phyloP scores from a whole-genome alignment of 2,888 invertebrate species.

The Rotaria macrura region DNA sequence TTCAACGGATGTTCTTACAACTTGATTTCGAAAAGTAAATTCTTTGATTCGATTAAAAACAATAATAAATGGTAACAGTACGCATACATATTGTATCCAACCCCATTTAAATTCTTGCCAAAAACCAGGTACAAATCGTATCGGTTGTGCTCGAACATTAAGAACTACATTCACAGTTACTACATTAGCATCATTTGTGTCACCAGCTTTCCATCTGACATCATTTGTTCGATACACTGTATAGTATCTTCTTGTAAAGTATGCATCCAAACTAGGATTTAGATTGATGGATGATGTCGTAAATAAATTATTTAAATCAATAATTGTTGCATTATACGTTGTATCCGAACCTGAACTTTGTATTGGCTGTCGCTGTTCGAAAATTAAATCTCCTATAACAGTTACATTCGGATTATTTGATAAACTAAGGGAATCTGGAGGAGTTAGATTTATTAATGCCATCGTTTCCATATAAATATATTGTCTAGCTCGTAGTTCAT shows the following conservation, averaged over 20 bases:
- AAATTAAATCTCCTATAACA: background rate
- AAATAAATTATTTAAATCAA: background rate
- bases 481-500: conserved; percentile 9
- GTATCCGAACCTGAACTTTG: background rate
- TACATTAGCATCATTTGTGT: too few relatives aligned
- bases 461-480: background rate
- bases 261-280: background rate
- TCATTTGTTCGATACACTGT: background rate
- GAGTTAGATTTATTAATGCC: background rate
- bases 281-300: background rate
- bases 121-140: conserved; percentile 60
- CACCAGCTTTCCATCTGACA: background rate
- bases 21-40: conserved; percentile 65
- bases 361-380: background rate
- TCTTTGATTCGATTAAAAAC: conserved; percentile 60
- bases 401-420: background rate
- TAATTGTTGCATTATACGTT: background rate
- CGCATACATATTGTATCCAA: conserved; percentile 79
- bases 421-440: background rate
- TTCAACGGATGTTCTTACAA: conserved; percentile 61
- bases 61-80: conserved; percentile 65
- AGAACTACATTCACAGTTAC: background rate
- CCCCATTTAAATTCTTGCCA: conserved; percentile 80
- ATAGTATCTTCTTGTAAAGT: background rate
- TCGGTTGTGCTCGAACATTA: background rate